Percentiles rank a stretch among this genome's conserved stretches.
Conservation (phyloP, 2,888 invertebrate species). For the Dolomedes plantarius region DNA sequence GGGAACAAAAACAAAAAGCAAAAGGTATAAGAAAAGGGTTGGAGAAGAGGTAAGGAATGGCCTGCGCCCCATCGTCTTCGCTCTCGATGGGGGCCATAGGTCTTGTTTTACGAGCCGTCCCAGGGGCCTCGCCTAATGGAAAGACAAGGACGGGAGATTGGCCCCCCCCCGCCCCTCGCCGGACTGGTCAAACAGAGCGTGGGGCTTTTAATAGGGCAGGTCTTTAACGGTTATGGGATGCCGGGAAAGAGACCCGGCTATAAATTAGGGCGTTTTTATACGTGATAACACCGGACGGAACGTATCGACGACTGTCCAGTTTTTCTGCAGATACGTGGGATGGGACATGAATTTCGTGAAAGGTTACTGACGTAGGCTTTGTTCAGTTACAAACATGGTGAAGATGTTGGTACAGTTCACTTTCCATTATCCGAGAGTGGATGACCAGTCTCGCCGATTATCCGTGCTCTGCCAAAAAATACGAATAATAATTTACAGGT, state of each 20-base stretch:
- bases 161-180: neutral
- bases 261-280: neutral
- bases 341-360: no score
- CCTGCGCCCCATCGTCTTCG: neutral
- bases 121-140: constrained; percentile 52
- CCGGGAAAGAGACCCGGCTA: neutral
- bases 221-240: constrained; percentile 10
- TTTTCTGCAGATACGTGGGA: no score
- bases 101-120: constrained; percentile 68
- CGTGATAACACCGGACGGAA: neutral
- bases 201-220: constrained; percentile 1
- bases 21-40: neutral
- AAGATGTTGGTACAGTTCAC: no score
- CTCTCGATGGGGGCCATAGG: constrained; percentile 43
- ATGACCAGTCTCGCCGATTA: no score
- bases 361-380: no score
- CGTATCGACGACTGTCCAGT: no score
- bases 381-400: no score
- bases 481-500: no score
- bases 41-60: neutral
- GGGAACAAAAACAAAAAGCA: neutral
- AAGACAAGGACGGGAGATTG: constrained; percentile 1
- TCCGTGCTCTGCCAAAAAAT: no score
- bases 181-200: constrained; percentile 12
- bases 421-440: no score